Base-by-base conservation (phyloP, 2,797 vertebrate genomes). In the Euphonia xanthogaster region DNA sequence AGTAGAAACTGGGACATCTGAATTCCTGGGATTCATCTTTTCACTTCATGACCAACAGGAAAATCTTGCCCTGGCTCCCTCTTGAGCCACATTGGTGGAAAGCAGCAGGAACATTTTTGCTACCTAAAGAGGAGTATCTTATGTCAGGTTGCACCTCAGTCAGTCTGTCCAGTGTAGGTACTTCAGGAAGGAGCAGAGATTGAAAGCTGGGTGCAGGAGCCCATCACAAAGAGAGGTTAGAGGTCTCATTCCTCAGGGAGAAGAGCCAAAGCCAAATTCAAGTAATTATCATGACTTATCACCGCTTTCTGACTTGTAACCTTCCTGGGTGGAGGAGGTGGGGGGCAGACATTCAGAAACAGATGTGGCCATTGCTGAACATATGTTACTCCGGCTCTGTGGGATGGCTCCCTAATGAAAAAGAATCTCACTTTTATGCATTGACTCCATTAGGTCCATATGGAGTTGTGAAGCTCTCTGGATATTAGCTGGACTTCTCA, bases 371-470 rank as follows among this genome's bases (percentile, higher is more conserved):
- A 83, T 91, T 1, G 31, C 87, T 78, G 91, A 96, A 88, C 95
- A 97, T 97, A 96, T 95, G 96, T 75, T 94, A 61, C 68, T 54
- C 68, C 48, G 88, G 72, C 84, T 94, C 61, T 1, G 0, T 89
- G 86, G 88, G 88, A 95, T 74, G 61, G 92, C 91, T 96, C 94
- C 94, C 94, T 96, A 95, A 96, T 96, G 94, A 96, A 96, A 96
- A 96, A 91, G 85, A 94, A 94, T 94, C 89, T 93, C 89, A 79
- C 85, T 91, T 93, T 80, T 61, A 89, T 83, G 81, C 50, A 45
- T 15, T 74, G 61, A 68, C 75, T 97, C 87, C 92, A 96, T 95
- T 88, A 95, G 91, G 87, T 88, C 96, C 95, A 97, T 93, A 93
- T 94, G 96, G 96, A 93, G 78, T 78, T 90, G 50, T 33, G 61